Conservation (phyloP, 2,797 vertebrate species). For the Microchirus variegatus region DNA sequence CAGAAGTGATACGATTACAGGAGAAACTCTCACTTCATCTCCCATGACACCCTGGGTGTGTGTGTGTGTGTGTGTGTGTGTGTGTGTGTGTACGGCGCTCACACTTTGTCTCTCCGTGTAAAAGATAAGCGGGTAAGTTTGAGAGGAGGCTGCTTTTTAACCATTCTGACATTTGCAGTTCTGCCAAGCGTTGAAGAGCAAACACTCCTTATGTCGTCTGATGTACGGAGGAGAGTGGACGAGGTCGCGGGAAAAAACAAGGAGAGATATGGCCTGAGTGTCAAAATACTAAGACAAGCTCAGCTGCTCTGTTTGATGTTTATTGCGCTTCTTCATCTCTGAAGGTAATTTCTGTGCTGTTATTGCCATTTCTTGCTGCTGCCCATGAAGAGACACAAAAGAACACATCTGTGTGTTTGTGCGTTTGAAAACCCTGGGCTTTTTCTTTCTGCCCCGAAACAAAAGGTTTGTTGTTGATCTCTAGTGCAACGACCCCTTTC, state of each 20-base stretch:
- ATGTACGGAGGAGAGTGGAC: constrained; percentile 41
- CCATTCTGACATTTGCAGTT: constrained; percentile 65
- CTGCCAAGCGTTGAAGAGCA: constrained; percentile 69
- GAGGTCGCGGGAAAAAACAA: constrained; percentile 36
- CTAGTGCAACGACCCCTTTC: constrained; percentile 35
- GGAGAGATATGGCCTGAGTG: constrained; percentile 36
- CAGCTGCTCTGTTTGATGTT: constrained; percentile 57
- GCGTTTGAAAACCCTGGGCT: constrained; percentile 56
- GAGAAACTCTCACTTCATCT: constrained; percentile 38
- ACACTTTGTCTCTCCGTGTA: constrained; percentile 26
- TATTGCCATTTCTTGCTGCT: constrained; percentile 33
- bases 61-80: constrained; percentile 12
- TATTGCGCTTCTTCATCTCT: constrained; percentile 60
- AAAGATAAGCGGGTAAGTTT: constrained; percentile 48
- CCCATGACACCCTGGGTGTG: constrained; percentile 10
- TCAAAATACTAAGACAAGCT: constrained; percentile 54
- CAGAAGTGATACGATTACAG: constrained; percentile 47
- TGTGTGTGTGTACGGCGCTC: constrained; percentile 2
- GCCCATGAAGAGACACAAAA: constrained; percentile 45
- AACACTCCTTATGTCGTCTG: constrained; percentile 57
- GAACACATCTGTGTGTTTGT: constrained; percentile 46
- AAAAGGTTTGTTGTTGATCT: constrained; percentile 51
- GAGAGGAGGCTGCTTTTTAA: constrained; percentile 49
- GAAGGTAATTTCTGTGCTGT: constrained; percentile 50
- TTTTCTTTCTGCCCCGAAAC: constrained; percentile 42